These are phyloP conservation scores for Drosophila anomelani DNA, from an alignment of 2,888 invertebrate species.

Conservation along the genomic window DNA sequence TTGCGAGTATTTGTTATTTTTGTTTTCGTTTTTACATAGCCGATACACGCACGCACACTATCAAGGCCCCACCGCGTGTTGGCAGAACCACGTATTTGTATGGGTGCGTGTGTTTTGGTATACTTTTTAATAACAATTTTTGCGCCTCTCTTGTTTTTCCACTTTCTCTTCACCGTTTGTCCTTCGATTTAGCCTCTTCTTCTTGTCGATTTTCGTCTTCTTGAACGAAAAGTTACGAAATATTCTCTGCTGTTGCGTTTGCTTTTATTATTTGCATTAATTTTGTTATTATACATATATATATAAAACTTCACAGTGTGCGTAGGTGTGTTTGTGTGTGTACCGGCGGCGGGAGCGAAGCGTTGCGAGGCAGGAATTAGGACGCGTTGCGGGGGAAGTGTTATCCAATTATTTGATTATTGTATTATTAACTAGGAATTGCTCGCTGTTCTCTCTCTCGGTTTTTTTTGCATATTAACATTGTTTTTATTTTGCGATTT, in stretches of 20 bases:
- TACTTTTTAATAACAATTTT: slow-evolving; percentile 19
- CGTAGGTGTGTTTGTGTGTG: not conserved
- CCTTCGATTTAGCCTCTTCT: slow-evolving; percentile 15
- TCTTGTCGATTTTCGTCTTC: slow-evolving; percentile 2
- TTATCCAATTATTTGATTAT: not conserved
- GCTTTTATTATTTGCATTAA: slow-evolving; percentile 14
- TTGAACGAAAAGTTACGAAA: slow-evolving; percentile 23
- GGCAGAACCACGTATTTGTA: not conserved
- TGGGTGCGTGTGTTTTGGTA: slow-evolving; percentile 3
- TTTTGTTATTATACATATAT: slow-evolving; percentile 11
- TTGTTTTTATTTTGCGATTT: not conserved
- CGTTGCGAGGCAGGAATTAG: slow-evolving; percentile 4
- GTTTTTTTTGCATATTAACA: too few relatives aligned
- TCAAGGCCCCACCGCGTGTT: slow-evolving; percentile 8
- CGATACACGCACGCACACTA: slow-evolving; percentile 8
- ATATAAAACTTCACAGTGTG: slow-evolving; percentile 7
- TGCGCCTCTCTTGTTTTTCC: slow-evolving; percentile 20
- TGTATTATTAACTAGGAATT: not conserved
- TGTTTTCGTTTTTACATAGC: slow-evolving; percentile 13
- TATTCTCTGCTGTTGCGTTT: slow-evolving; percentile 12
- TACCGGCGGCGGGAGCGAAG: slow-evolving; percentile 12
- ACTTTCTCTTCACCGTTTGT: slow-evolving; percentile 21
- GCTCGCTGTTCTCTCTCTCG: slow-evolving; percentile 10
- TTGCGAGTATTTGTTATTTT: slow-evolving; percentile 11
- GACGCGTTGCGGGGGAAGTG: not conserved